These are phyloP conservation scores for Macrocentrus cingulum DNA, from an alignment of 1,140 invertebrate genomes.

Conservation along the genomic window DNA sequence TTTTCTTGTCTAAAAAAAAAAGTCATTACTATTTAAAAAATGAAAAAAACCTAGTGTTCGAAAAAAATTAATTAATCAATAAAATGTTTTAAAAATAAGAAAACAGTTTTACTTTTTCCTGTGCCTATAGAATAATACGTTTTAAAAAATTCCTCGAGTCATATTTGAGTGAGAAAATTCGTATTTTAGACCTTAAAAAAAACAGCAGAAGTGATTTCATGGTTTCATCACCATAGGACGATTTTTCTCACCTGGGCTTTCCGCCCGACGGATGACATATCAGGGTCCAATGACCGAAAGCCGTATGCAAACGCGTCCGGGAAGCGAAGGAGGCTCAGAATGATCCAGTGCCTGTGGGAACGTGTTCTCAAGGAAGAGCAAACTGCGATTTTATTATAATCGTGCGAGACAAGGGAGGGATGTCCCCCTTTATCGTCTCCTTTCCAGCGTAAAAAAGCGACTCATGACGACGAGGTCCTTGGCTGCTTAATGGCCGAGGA, in stretches of 20 bases:
- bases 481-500: constrained; percentile 20
- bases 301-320: neutral
- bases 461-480: neutral
- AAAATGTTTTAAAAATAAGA: too few relatives aligned
- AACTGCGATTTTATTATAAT: constrained; percentile 42
- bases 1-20: too few relatives aligned
- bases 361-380: constrained; percentile 24
- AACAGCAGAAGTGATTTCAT: too few relatives aligned
- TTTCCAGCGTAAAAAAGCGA: neutral
- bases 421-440: constrained; percentile 9
- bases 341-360: constrained; percentile 30
- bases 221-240: too few relatives aligned
- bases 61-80: too few relatives aligned
- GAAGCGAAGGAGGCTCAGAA: constrained; percentile 20
- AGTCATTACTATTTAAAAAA: too few relatives aligned
- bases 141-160: too few relatives aligned
- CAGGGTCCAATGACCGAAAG: constrained; percentile 11
- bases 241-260: constrained; percentile 6
- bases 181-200: too few relatives aligned
- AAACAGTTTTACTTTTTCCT: too few relatives aligned
- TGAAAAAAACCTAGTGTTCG: too few relatives aligned
- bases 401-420: constrained; percentile 13
- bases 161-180: too few relatives aligned
- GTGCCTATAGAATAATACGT: too few relatives aligned
- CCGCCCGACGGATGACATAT: neutral